Evolutionary conservation across 2,113 vertebrate species (phyloP), one percentile per base, ranked within the genome.

Genomic region (Girardinichthys multiradiatus): DNA sequence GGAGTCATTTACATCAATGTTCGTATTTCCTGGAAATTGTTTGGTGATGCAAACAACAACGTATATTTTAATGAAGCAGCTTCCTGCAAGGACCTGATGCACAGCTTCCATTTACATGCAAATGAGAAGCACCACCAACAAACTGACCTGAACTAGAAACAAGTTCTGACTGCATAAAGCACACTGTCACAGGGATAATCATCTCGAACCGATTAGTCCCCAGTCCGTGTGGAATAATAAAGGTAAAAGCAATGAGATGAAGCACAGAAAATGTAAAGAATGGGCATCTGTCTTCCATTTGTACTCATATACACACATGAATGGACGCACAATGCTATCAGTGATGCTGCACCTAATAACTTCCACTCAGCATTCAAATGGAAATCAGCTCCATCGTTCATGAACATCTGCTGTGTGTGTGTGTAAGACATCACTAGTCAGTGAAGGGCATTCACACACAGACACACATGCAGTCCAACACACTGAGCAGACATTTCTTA

Each of bases 301-400:
- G 15, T 28, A 10, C 57, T 48, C 37, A 19, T 6, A 68, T 1
- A 14, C 39, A 21, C 48, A 31, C 27, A 33, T 6, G 31, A 33
- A 12, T 42, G 19, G 58, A 64, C 37, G 62, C 66, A 61, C 15
- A 11, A 9, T 7, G 13, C 28, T 51, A 70, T 86, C 76, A 76
- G 66, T 67, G 59, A 67, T 68, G 63, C 68, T 28, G 74, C 77
- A 63, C 39, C 62, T 86, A 85, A 81, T 84, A 83, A 80, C 85
- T 86, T 83, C 78, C 84, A 85, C 77, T 87, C 80, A 59, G 81
- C 80, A 86, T 90, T 89, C 86, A 90, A 70, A 90, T 89, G 87
- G 85, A 90, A 89, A 90, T 87, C 70, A 80, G 73, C 70, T 64
- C 81, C 60, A 81, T 89, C 87, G 26, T 77, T 89, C 79, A 87